Evolutionary conservation across 2,888 invertebrate species (phyloP).

Genomic region (Protophormia terraenovae): DNA sequence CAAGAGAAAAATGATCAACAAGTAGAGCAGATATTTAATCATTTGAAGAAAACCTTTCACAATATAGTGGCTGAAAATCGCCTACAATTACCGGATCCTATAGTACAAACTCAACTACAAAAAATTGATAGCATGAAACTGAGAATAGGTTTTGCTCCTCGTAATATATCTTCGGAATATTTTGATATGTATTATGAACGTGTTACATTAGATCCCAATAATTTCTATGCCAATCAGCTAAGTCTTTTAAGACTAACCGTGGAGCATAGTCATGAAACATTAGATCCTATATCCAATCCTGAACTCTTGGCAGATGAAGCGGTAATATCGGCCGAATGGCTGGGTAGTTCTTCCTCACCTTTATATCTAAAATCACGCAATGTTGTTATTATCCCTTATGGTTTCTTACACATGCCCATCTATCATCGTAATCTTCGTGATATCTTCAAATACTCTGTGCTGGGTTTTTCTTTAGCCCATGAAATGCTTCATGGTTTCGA

Average conservation of each 20-base stretch:
- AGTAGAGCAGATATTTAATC: slow-evolving; percentile 71
- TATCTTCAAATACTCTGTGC: slow-evolving; percentile 74
- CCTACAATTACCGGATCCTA: slow-evolving; percentile 72
- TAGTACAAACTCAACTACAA: slow-evolving; percentile 72
- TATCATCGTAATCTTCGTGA: slow-evolving; percentile 74
- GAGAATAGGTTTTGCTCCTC: slow-evolving; percentile 75
- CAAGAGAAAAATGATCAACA: slow-evolving; percentile 69
- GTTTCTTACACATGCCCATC: slow-evolving; percentile 75
- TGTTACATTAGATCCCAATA: slow-evolving; percentile 72
- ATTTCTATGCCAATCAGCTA: slow-evolving; percentile 78
- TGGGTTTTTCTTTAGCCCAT: slow-evolving; percentile 77
- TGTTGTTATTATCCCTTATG: slow-evolving; percentile 76
- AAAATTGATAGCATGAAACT: slow-evolving; percentile 76
- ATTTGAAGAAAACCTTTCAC: slow-evolving; percentile 73
- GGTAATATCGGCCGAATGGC: slow-evolving; percentile 73
- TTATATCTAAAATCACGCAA: slow-evolving; percentile 77
- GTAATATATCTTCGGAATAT: slow-evolving; percentile 71
- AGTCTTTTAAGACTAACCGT: slow-evolving; percentile 73
- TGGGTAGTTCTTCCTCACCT: slow-evolving; percentile 77
- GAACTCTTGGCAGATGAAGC: slow-evolving; percentile 66
- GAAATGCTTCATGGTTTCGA: slow-evolving; percentile 78
- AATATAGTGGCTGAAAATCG: slow-evolving; percentile 74
- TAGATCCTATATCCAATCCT: slow-evolving; percentile 52
- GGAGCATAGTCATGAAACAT: slow-evolving; percentile 71
- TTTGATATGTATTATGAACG: slow-evolving; percentile 74